Base-by-base conservation (phyloP, 2,797 vertebrate species). In the Karalla daura region DNA sequence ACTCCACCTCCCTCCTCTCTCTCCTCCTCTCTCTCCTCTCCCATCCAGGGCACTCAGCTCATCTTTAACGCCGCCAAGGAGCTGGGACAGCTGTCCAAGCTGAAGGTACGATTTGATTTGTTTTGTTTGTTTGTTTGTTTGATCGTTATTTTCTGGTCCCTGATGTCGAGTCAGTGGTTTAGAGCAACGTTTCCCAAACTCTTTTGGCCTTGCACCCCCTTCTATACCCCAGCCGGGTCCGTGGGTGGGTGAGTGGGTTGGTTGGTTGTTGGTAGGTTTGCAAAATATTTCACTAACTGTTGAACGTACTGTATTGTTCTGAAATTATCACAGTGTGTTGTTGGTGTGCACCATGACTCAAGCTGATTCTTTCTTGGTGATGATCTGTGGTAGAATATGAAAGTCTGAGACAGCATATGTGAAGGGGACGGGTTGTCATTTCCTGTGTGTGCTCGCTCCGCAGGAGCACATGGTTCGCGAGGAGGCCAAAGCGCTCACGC, bases 21-120 rank as follows among this genome's bases (percentile, higher is more conserved):
- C 21, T 45, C 56, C 58, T 36, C 58, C 60, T 53, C 39, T 44
- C 20, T 35, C n/a, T 73, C n/a, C 63, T 70, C 44, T 79, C 53
- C 78, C 61, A 65, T 51, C 27, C 91, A 99, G 98, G 98, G 98
- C 64, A 98, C 97, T 6, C 97, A 99, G 92, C 96, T 99, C 89
- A 99, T 99, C 87, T 98, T 99, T 83, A 99, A 98, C 0, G 98
- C 98, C 0, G 98, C 98, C 84, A 99, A 99, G 89, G 97, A 99
- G 81, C 92, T 99, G 81, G 98, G 98, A 17, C 98, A 99, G 84
- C 95, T 99, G 68, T 99, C 98, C 78, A 99, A 99, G 81, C 92
- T 98, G 43, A 99, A 99, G 97, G 97, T 99, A 90, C 49, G 69
- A 69, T 30, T n/a, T 63, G 12, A 20, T 67, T 71, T n/a, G n/a